Percentiles rank a stretch among this genome's conserved stretches.
phyloP scores from a whole-genome alignment of 2,888 invertebrate genomes.

The Agonopterix alstromeriana region DNA sequence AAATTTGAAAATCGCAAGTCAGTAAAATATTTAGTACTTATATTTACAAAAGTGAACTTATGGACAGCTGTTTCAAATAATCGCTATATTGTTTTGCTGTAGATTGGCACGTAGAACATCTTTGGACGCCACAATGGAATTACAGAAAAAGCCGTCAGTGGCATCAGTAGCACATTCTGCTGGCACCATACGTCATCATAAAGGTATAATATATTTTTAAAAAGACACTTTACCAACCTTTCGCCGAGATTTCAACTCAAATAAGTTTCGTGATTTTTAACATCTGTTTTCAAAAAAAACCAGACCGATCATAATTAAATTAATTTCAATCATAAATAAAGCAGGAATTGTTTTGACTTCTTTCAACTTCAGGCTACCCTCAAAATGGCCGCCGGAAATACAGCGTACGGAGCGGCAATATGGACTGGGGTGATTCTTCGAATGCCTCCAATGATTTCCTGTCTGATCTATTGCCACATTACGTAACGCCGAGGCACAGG shows the following conservation, averaged over 20 bases:
- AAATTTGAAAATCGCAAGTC: constrained; percentile 43
- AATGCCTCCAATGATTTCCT: constrained; percentile 54
- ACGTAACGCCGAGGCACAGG: constrained; percentile 61
- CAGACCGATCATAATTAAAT: too few relatives aligned
- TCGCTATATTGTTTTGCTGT: too few relatives aligned
- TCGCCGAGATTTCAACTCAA: too few relatives aligned
- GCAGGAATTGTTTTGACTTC: too few relatives aligned
- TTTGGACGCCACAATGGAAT: constrained; percentile 49
- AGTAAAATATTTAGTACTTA: constrained; percentile 6
- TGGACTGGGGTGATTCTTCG: constrained; percentile 50
- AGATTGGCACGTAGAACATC: constrained; percentile 45
- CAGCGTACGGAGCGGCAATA: constrained; percentile 25
- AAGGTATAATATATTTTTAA: neutral
- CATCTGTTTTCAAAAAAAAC: too few relatives aligned
- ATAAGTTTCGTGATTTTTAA: too few relatives aligned
- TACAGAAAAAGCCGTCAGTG: constrained; percentile 40
- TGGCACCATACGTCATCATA: constrained; percentile 49
- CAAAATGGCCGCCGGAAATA: constrained; percentile 47
- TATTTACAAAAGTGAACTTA: neutral
- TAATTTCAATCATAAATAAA: too few relatives aligned
- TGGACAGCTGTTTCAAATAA: neutral
- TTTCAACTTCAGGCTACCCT: constrained; percentile 21
- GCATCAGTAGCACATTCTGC: constrained; percentile 55
- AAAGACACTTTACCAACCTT: too few relatives aligned
- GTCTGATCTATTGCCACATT: constrained; percentile 61